Conservation (phyloP, 2,113 vertebrate species). For the Platycercus adscitus region DNA sequence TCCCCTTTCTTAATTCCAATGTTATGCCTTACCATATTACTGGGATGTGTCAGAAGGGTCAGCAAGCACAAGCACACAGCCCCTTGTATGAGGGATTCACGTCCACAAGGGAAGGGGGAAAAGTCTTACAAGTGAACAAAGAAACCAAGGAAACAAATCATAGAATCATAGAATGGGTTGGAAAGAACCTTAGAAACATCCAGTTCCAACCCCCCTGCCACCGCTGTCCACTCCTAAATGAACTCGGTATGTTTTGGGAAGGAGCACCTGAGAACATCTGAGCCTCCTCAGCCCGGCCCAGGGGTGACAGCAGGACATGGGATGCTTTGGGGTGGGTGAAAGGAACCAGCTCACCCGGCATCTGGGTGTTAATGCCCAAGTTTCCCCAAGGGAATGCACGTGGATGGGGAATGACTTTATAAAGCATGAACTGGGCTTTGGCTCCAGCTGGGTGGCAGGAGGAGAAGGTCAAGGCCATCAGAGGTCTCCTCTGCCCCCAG, state of each 20-base stretch:
- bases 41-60: not conserved
- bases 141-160: not conserved
- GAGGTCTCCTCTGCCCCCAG: not conserved
- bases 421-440: not conserved
- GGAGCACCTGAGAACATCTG: not conserved
- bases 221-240: not conserved
- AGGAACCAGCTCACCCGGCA: not conserved
- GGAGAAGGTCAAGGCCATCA: not conserved
- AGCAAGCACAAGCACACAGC: not conserved
- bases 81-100: not conserved
- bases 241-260: not conserved
- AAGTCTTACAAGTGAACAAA: not conserved
- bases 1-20: not conserved
- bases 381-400: not conserved
- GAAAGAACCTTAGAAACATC: not conserved
- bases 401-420: not conserved
- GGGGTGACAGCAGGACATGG: not conserved
- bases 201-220: not conserved
- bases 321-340: rapidly evolving
- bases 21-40: not conserved
- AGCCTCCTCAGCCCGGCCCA: not conserved
- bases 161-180: not conserved
- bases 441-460: not conserved
- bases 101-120: not conserved
- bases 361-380: not conserved